Conservation (phyloP, 1,140 invertebrate species). For the Caenorhabditis elegans region DNA sequence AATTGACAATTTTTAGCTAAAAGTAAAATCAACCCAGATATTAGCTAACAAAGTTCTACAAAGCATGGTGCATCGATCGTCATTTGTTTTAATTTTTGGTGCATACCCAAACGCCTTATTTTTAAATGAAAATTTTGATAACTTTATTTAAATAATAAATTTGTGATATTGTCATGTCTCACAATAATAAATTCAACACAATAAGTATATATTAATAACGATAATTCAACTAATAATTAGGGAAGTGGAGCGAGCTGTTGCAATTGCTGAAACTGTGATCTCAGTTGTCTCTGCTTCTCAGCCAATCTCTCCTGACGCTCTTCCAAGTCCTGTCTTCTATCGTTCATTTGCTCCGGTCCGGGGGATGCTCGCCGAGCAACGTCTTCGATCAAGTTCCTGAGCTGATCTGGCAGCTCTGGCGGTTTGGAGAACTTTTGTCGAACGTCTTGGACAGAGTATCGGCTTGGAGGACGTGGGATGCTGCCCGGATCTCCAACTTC, state of each 20-base stretch:
- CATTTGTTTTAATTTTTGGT: too few species aligned
- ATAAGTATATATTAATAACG: too few species aligned
- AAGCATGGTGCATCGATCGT: too few species aligned
- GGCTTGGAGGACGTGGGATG: slow-evolving; percentile 39
- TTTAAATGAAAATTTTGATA: too few species aligned
- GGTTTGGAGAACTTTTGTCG: slow-evolving; percentile 48
- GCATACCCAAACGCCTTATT: too few species aligned
- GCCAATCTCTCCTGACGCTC: slow-evolving; percentile 46
- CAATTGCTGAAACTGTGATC: slow-evolving; percentile 49
- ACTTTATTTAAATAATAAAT: too few species aligned
- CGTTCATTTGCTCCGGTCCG: slow-evolving; percentile 43
- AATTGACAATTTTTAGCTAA: too few species aligned
- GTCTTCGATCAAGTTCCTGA: slow-evolving; percentile 36
- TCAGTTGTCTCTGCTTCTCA: slow-evolving; percentile 49
- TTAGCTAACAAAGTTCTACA: too few species aligned
- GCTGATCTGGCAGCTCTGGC: slow-evolving; percentile 35
- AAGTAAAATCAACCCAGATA: too few species aligned
- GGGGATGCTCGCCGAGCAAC: slow-evolving; percentile 31
- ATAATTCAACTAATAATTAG: too few species aligned
- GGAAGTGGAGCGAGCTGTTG: slow-evolving; percentile 44
- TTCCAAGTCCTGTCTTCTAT: slow-evolving; percentile 47
- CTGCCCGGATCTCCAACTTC: slow-evolving; percentile 39
- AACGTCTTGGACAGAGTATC: slow-evolving; percentile 43
- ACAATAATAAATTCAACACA: too few species aligned
- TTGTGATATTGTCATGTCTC: too few species aligned